Base-by-base conservation (phyloP, 2,888 invertebrate genomes). In the Acleris cristana region DNA sequence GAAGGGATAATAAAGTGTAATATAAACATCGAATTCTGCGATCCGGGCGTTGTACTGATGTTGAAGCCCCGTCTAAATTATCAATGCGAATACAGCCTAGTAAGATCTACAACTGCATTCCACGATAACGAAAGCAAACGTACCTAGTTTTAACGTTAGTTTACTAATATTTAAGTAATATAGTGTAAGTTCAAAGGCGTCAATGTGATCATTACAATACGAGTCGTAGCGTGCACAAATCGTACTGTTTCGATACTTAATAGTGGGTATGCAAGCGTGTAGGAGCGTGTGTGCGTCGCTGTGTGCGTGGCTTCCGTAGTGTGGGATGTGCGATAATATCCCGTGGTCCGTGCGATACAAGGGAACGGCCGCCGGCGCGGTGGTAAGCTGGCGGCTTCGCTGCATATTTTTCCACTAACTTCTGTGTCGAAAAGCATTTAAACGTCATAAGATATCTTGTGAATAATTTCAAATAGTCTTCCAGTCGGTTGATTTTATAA, bases 221-320 rank as follows among this genome's bases (percentile, higher is more conserved):
- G 88, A 88, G 82, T 88, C 77, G 88, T 91, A 92, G 92, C 79
- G 86, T 90, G 91, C 92, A 91, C 92, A 88, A 89, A 88, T 84
- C 81, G 84, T 89, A 87, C 84, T 83, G 82, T 84, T 83, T 88
- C 85, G 83, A 79, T 84, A 79, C 76, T 83, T 76, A 64, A 75
- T 82, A 79, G 77, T 73, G 77, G 70, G 34, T 85, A 88, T 88
- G 87, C 84, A 81, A 84, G 89, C 87, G 87, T 85, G 85, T 88
- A 89, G 88, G 81, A 83, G 86, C 88, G 89, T 88, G 82, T 85
- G 84, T 78, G 82, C 85, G 83, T 87, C 83, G 89, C 87, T 89
- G 86, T 87, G 82, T 84, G 84, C 86, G 81, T 87, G 88, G 91
- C 91, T 91, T 91, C 80, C 87, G 0, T 7, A 5, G 48, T 48